phyloP scores from a whole-genome alignment of 2,797 vertebrate genomes.

The Hypotaenidia okinawae region DNA sequence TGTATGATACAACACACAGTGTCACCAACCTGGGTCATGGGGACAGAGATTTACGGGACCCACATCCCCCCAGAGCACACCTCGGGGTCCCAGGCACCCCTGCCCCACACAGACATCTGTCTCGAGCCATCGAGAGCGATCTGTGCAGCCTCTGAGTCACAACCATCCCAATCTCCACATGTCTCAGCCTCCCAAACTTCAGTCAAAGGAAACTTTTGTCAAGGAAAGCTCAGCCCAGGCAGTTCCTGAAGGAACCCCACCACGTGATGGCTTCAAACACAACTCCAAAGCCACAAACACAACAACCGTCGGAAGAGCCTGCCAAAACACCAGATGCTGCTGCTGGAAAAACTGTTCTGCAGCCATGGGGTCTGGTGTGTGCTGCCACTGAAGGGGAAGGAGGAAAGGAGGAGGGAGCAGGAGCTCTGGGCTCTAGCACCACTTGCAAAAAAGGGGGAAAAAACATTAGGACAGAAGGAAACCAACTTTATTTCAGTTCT shows the following conservation, averaged over 20 bases:
- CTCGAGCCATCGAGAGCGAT: not conserved
- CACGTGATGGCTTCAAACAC: constrained; percentile 56
- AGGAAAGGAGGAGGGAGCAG: not conserved
- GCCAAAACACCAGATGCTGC: constrained; percentile 69
- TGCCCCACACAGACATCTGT: not conserved
- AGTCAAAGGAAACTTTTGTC: constrained; percentile 59
- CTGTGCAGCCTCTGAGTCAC: not conserved
- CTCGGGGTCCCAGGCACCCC: not conserved
- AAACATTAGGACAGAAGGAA: not conserved
- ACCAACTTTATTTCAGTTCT: not conserved
- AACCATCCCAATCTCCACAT: not conserved
- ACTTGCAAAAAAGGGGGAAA: not conserved
- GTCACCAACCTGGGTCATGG: too few relatives aligned
- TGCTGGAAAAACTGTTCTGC: constrained; percentile 60
- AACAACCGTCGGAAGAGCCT: constrained; percentile 19
- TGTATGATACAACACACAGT: accelerated
- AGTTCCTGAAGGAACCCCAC: constrained; percentile 66
- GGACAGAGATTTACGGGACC: not conserved
- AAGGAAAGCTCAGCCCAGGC: constrained; percentile 53
- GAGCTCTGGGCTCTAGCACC: not conserved
- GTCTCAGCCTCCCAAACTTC: constrained; percentile 16
- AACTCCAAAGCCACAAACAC: constrained; percentile 73
- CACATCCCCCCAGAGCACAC: not conserved
- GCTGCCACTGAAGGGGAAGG: not conserved
- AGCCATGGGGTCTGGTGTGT: not conserved